Evolutionary conservation across 2,888 invertebrate genomes (phyloP).

Genomic region (Oligia strigilis): DNA sequence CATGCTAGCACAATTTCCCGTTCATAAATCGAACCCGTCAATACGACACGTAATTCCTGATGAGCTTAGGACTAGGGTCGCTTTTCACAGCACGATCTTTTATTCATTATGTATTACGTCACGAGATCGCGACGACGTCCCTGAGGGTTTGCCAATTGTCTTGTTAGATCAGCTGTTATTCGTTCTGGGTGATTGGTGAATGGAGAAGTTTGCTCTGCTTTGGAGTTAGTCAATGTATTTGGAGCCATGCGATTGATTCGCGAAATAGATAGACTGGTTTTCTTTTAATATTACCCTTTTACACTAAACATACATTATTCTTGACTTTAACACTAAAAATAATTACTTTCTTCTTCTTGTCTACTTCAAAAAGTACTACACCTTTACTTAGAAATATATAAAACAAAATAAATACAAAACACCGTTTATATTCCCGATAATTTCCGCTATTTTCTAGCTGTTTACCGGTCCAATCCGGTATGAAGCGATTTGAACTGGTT

Average conservation of each 20-base stretch:
- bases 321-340: not conserved
- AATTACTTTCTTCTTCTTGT: not conserved
- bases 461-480: slow-evolving; percentile 59
- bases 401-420: slow-evolving; percentile 19
- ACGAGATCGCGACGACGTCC: slow-evolving; percentile 56
- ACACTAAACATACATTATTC: not conserved
- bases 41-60: slow-evolving; percentile 73
- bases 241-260: not conserved
- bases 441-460: slow-evolving; percentile 62
- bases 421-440: slow-evolving; percentile 53
- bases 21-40: slow-evolving; percentile 61
- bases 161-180: slow-evolving; percentile 55
- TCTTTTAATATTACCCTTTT: not conserved
- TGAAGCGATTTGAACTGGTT: slow-evolving; percentile 61
- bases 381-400: not conserved
- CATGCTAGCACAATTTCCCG: slow-evolving; percentile 31
- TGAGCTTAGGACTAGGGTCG: slow-evolving; percentile 69
- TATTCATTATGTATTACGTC: slow-evolving; percentile 72
- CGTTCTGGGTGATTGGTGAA: slow-evolving; percentile 14
- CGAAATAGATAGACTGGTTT: not conserved
- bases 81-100: slow-evolving; percentile 71
- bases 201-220: slow-evolving; percentile 19
- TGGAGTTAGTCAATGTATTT: not conserved
- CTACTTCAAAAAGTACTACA: not conserved
- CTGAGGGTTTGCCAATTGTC: slow-evolving; percentile 51